Evolutionary conservation across 92 coral and sea anemone species (phyloP), one percentile per base, ranked within the genome.

Genomic region (Hydrozoanthus gracilis): DNA sequence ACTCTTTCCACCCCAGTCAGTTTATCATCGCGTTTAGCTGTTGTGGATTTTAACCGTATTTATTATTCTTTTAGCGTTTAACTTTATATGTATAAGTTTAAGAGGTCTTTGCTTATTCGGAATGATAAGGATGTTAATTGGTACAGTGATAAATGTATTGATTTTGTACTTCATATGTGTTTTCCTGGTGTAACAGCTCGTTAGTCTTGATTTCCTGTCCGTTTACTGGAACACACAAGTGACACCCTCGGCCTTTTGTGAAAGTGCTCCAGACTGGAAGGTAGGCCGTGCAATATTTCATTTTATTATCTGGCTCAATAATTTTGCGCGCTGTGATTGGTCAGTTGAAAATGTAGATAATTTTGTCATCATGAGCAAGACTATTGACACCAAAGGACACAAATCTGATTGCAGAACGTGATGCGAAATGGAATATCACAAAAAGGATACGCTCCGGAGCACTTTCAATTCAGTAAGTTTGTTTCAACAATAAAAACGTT

Each of bases 151-250:
- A 27, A 27, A 27, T 27, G 39, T 27, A 27, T 27, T 27, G 39
- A 27, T 27, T 27, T 27, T 27, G 39, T 27, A 27, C 39, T 27
- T 2, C 39, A 0, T 35, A 6, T 17, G 7, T 20, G 6, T 7
- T 9, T 80, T 58, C n/a, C n/a, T 35, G 18, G 76, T 35, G 74
- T 48, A 84, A 16, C 82, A 96, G 99, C 88, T 96, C 65, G 98
- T 92, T 7, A 96, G 95, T 73, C 94, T 96, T 5, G 99, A 94
- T 68, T 91, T 90, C 76, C 86, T 96, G 46, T 83, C 99, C 13
- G 93, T 96, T 44, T 96, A 96, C 91, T 96, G 99, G 99, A 96
- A 96, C 90, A 91, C 99, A 51, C 88, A 93, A 64, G 90, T 89
- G 45, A 18, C 72, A 15, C 35, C 92, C 50, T 39, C 66, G 7